These are phyloP conservation scores for Bombylius discolor DNA, from an alignment of 2,888 invertebrate genomes.

Conservation along the genomic window DNA sequence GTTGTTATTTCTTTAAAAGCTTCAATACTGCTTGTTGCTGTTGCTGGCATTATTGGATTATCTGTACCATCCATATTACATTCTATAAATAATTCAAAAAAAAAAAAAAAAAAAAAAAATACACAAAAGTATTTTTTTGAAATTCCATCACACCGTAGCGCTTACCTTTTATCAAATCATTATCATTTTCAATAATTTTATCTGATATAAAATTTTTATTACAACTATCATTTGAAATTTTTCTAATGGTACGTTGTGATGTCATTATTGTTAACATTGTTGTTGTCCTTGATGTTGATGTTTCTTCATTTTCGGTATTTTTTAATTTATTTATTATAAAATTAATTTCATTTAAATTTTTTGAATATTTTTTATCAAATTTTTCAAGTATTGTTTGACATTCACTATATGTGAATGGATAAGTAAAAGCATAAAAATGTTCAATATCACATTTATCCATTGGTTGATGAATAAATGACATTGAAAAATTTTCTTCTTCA, in stretches of 20 bases:
- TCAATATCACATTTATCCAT: conserved; percentile 57
- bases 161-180: background rate
- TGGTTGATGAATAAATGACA: conserved; percentile 59
- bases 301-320: background rate
- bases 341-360: conserved; percentile 7
- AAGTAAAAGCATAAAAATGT: conserved; percentile 82
- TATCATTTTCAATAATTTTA: background rate
- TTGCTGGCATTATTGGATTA: background rate
- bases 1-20: background rate
- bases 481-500: conserved; percentile 57
- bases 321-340: conserved; percentile 7
- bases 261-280: too few relatives aligned
- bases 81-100: background rate
- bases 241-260: too few relatives aligned
- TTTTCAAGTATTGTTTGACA: conserved; percentile 57
- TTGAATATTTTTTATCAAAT: conserved; percentile 43
- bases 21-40: background rate
- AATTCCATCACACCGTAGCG: background rate
- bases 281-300: background rate
- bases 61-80: background rate
- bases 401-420: conserved; percentile 76
- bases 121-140: too few relatives aligned
- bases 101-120: too few relatives aligned
- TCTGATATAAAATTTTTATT: background rate
- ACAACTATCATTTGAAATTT: background rate